Evolutionary conservation across 2,797 vertebrate species (phyloP), one percentile per base, ranked within the genome.

Genomic region (Mycteria americana): DNA sequence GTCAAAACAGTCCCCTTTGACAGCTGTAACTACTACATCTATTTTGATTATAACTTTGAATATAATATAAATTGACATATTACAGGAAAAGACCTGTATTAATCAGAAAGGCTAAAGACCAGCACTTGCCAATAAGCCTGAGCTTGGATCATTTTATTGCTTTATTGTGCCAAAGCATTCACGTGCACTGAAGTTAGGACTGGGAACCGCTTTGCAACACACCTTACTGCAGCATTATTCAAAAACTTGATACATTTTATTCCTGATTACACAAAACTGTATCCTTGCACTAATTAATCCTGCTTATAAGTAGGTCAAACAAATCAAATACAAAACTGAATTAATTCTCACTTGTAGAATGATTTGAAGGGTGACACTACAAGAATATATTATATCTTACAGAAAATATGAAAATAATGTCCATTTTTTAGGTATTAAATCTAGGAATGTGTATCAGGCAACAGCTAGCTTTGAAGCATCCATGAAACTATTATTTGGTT

Each of bases 51-150:
- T 79, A 88, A 95, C 90, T 93, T 87, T 56, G 50, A 93, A 94
- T 95, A 80, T 75, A 91, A 97, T 83, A 89, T n/a, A 96, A 96
- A 97, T 39, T 83, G 81, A 94, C 80, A 74, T 33, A 92, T 80
- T 82, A 89, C 18, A 93, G 70, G 69, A 84, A 92, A 92, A 95
- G 50, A 54, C 17, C 24, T 53, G 24, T 83, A 93, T 94, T 95
- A 95, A 88, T 91, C 57, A 91, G 41, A 95, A 65, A 35, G 33
- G 79, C 31, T 46, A 93, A 93, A 89, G 22, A 86, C 19, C 37
- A 96, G 69, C 31, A 77, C 79, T 96, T 53, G 5, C 45, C 62
- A 91, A 35, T 78, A 81, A 93, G 50, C 14, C 51, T 80, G 72
- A 86, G 31, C n/a, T 56, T 59, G 43, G 51, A 93, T 82, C 37